Conservation (phyloP, 2,888 invertebrate genomes). For the Sisyra terminalis region DNA sequence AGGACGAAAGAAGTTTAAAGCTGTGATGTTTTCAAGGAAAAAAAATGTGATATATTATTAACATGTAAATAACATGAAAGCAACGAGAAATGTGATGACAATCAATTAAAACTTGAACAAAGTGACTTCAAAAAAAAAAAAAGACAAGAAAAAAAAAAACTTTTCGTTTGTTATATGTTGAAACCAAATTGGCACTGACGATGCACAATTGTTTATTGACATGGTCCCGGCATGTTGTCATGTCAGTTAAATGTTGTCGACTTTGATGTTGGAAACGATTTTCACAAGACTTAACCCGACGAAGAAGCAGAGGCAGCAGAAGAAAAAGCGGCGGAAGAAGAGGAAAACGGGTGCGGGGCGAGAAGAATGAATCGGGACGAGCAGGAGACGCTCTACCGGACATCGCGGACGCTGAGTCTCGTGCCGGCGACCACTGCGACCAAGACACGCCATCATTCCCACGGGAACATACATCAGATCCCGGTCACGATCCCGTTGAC, state of each 20-base stretch:
- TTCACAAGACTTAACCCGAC: no score
- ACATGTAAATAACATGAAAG: no score
- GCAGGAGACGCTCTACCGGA: constrained; percentile 42
- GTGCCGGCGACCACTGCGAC: constrained; percentile 19
- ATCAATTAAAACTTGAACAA: background rate
- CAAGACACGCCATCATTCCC: constrained; percentile 9
- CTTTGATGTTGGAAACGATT: constrained; percentile 22
- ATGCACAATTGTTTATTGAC: background rate
- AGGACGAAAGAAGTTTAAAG: no score
- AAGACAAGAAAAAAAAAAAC: constrained; percentile 7
- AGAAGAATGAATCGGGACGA: constrained; percentile 43
- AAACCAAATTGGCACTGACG: no score
- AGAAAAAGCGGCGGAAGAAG: no score
- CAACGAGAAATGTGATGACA: no score
- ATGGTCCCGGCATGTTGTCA: constrained; percentile 15
- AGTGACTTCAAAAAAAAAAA: no score
- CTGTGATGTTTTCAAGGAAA: no score
- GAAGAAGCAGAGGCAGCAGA: no score
- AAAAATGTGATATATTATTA: no score
- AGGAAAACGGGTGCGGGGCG: background rate
- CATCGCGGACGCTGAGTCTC: constrained; percentile 38
- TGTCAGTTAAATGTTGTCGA: constrained; percentile 26
- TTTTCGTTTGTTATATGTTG: no score
- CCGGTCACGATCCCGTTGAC: constrained; percentile 8
- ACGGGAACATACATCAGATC: constrained; percentile 10